Evolutionary conservation across 2,113 vertebrate species (phyloP).

Genomic region (Dicentrarchus labrax): DNA sequence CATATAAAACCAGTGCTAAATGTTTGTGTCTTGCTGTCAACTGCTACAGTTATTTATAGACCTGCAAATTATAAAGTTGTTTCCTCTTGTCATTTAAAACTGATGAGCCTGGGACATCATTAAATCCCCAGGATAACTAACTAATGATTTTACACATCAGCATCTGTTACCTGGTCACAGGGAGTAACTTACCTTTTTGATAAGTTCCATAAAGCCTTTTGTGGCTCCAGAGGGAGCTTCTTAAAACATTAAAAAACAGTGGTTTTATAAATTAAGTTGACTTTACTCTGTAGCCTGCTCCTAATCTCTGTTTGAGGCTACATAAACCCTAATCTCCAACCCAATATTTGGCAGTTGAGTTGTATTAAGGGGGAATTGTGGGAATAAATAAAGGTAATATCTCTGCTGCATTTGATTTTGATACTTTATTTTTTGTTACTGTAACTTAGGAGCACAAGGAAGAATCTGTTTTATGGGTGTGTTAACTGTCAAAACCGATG

Average conservation of each 20-base stretch:
- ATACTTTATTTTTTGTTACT: neutral
- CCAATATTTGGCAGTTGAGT: neutral
- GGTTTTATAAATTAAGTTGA: no score
- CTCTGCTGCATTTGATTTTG: neutral
- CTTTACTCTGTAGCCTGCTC: no score
- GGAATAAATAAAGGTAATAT: neutral
- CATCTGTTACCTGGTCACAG: no score
- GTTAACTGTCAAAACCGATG: neutral
- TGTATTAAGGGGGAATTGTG: neutral
- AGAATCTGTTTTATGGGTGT: neutral
- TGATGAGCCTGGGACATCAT: neutral
- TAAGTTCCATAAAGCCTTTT: neutral
- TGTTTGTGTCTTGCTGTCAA: constrained; percentile 8
- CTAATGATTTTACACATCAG: no score
- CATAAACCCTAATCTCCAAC: neutral
- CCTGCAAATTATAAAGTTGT: neutral
- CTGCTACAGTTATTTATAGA: neutral
- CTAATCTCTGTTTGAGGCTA: no score
- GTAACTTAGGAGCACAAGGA: neutral
- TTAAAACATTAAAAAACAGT: neutral
- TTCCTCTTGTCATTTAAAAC: neutral
- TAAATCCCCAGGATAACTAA: neutral
- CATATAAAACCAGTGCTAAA: constrained; percentile 16
- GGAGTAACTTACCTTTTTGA: no score
- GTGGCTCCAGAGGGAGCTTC: neutral